These are phyloP conservation scores for Platerodrilus igneus DNA, from an alignment of 2,888 invertebrate genomes.

Conservation along the genomic window DNA sequence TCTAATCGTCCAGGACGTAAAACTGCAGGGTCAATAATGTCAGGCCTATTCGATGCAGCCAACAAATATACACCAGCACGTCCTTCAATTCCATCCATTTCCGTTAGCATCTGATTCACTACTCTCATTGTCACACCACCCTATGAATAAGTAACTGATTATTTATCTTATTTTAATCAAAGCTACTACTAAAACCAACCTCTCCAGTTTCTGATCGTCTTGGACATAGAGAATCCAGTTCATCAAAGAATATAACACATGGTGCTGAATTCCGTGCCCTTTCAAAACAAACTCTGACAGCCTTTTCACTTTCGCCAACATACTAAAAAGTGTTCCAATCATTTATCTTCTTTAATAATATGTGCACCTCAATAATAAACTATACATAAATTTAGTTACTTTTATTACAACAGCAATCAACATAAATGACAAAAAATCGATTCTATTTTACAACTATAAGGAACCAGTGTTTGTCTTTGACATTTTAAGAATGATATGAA, in stretches of 20 bases:
- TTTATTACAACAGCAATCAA: no score
- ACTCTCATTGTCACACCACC: constrained; percentile 76
- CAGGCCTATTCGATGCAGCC: constrained; percentile 95
- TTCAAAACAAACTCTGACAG: constrained; percentile 93
- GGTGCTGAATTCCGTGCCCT: constrained; percentile 93
- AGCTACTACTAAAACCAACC: constrained; percentile 45
- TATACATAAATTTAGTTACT: constrained; percentile 2
- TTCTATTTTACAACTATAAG: no score
- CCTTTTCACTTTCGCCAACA: constrained; percentile 96
- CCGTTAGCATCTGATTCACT: constrained; percentile 94
- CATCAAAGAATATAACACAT: constrained; percentile 98
- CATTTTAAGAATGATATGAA: no score
- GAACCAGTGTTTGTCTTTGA: no score
- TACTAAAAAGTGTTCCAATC: constrained; percentile 57
- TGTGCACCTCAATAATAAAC: not conserved
- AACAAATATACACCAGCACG: constrained; percentile 90
- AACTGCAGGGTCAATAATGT: constrained; percentile 94
- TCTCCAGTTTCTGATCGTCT: constrained; percentile 73
- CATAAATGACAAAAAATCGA: no score
- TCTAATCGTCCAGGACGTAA: constrained; percentile 84
- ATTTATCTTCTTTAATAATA: no score
- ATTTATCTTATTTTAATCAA: constrained; percentile 4
- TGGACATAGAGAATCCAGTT: constrained; percentile 93
- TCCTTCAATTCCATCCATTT: constrained; percentile 96
- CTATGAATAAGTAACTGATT: constrained; percentile 33